phyloP scores from a whole-genome alignment of 2,797 vertebrate species.

The Characodon lateralis region DNA sequence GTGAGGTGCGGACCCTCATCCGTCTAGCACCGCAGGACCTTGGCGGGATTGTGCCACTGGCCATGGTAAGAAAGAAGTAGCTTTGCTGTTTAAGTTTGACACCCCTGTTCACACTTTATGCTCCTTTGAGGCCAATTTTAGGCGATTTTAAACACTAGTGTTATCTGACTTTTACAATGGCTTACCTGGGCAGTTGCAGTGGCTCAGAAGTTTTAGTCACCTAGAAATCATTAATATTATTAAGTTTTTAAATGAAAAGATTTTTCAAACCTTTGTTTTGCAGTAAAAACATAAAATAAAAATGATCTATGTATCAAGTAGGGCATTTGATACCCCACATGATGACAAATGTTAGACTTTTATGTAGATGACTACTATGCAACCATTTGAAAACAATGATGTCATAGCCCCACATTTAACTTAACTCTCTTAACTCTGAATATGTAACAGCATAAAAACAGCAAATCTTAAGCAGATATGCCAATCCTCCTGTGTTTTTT shows the following conservation, averaged over 20 bases:
- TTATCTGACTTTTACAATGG: not conserved
- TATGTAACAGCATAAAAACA: not conserved
- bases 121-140: not conserved
- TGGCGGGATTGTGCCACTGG: conserved; percentile 89
- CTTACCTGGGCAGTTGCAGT: not conserved
- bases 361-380: not conserved
- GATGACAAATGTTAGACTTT: not conserved
- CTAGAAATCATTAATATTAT: no score
- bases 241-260: not conserved
- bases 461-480: no score
- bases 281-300: not conserved
- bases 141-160: not conserved
- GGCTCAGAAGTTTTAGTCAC: not conserved
- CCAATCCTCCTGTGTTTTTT: no score
- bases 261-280: not conserved
- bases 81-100: not conserved
- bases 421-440: not conserved
- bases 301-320: not conserved
- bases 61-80: conserved; percentile 86
- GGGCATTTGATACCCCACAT: not conserved
- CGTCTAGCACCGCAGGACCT: conserved; percentile 91
- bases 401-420: not conserved
- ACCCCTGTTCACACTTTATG: not conserved
- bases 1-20: conserved; percentile 86
- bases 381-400: not conserved